Conservation (phyloP, 2,113 vertebrate genomes). For the Boleophthalmus pectinirostris region DNA sequence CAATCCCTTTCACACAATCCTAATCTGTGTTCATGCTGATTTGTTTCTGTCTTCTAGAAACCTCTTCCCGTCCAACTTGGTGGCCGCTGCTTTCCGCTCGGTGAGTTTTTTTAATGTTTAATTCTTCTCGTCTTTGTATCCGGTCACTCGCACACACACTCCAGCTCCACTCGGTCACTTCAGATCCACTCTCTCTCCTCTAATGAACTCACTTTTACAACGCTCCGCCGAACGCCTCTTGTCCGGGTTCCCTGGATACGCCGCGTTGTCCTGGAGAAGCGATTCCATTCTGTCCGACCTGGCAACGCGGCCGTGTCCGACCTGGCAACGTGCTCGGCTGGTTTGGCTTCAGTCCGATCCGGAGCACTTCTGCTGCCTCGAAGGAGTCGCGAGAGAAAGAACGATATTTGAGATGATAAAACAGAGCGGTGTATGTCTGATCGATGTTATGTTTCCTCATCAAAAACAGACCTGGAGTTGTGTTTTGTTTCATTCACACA, state of each 20-base stretch:
- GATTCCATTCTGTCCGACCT: slow-evolving; percentile 67
- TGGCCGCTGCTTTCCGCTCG: slow-evolving; percentile 89
- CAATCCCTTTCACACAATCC: too few relatives aligned
- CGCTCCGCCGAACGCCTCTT: slow-evolving; percentile 28
- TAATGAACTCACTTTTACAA: slow-evolving; percentile 41
- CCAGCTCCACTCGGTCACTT: slow-evolving; percentile 24
- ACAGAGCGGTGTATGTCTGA: too few relatives aligned
- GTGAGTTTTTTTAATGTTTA: slow-evolving; percentile 78
- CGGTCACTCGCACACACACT: slow-evolving; percentile 6
- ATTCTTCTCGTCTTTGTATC: background rate
- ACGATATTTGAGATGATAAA: slow-evolving; percentile 56
- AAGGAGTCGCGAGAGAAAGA: slow-evolving; percentile 34
- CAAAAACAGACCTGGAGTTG: too few relatives aligned
- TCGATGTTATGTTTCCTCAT: too few relatives aligned
- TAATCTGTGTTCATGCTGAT: background rate
- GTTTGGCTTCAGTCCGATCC: slow-evolving; percentile 27
- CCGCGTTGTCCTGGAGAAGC: slow-evolving; percentile 66
- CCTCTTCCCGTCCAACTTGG: slow-evolving; percentile 93
- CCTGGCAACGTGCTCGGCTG: slow-evolving; percentile 28
- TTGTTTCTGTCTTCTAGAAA: slow-evolving; percentile 79
- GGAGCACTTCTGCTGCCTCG: slow-evolving; percentile 20
- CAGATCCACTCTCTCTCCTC: slow-evolving; percentile 43
- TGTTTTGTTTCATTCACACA: too few relatives aligned
- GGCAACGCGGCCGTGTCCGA: slow-evolving; percentile 54
- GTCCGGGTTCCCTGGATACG: slow-evolving; percentile 29